Conservation (phyloP, 1,140 invertebrate species). For the Conus ventricosus region DNA sequence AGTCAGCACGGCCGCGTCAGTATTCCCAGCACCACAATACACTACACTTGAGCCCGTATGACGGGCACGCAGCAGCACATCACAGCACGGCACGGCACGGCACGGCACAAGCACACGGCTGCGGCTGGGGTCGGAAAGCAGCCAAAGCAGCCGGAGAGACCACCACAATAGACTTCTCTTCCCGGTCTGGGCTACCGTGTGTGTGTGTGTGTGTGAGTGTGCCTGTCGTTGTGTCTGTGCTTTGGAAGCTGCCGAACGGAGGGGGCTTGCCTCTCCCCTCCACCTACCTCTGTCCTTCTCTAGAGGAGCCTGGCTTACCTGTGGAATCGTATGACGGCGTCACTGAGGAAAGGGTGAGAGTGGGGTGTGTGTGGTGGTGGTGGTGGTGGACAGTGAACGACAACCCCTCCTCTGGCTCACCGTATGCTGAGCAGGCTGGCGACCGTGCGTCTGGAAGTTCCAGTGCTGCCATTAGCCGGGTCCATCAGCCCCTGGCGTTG, state of each 20-base stretch:
- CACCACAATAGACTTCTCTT: background rate
- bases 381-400: background rate
- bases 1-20: no score
- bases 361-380: background rate
- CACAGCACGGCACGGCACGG: no score
- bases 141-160: background rate
- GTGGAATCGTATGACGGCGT: background rate
- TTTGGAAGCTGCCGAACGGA: background rate
- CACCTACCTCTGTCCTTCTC: background rate
- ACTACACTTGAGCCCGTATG: no score
- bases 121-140: background rate
- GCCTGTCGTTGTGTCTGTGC: background rate
- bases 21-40: no score
- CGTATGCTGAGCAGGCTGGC: conserved; percentile 1
- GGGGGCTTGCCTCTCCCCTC: background rate
- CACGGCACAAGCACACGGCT: background rate
- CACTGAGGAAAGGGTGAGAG: background rate
- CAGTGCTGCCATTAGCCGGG: background rate
- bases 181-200: background rate
- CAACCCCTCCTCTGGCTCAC: background rate
- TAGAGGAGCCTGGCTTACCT: background rate
- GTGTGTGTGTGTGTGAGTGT: background rate
- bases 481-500: background rate
- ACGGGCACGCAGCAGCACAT: no score
- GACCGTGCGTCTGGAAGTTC: background rate